Conservation (phyloP, 2,113 vertebrate species). For the Solea solea region DNA sequence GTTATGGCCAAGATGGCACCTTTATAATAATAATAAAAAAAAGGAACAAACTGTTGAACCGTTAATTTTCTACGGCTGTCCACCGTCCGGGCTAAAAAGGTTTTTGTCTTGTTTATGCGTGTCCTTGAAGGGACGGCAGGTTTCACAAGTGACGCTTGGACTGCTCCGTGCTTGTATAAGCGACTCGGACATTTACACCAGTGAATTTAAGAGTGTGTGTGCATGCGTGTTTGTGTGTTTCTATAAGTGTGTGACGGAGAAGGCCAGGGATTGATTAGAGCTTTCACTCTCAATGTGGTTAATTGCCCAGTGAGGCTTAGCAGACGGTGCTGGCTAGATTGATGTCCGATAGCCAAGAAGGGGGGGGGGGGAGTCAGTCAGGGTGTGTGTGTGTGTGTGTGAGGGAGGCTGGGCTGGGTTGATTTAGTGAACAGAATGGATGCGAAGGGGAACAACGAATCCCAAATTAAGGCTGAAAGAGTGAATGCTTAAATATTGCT, state of each 20-base stretch:
- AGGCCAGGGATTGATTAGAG: slow-evolving; percentile 84
- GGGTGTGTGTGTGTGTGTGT: slow-evolving; percentile 34
- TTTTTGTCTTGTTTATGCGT: slow-evolving; percentile 30
- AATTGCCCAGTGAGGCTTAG: slow-evolving; percentile 84
- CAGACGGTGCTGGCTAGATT: slow-evolving; percentile 81
- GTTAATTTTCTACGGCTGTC: neutral
- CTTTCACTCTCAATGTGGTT: slow-evolving; percentile 85
- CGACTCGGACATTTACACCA: slow-evolving; percentile 55
- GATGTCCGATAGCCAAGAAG: slow-evolving; percentile 78
- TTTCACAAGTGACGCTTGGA: slow-evolving; percentile 57
- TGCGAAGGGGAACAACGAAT: slow-evolving; percentile 32
- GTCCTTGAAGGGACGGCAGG: slow-evolving; percentile 57
- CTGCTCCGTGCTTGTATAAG: slow-evolving; percentile 37
- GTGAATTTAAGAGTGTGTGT: slow-evolving; percentile 38
- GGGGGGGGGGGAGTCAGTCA: slow-evolving; percentile 53
- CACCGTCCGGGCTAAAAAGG: neutral
- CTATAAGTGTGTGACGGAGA: slow-evolving; percentile 68
- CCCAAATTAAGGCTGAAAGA: slow-evolving; percentile 75
- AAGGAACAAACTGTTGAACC: neutral
- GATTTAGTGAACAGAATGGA: slow-evolving; percentile 32
- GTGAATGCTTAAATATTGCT: slow-evolving; percentile 71
- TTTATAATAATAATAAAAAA: neutral
- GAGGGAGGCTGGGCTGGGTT: slow-evolving; percentile 20
- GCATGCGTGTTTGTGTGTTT: slow-evolving; percentile 45
- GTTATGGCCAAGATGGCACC: neutral